Conservation (phyloP, 2,113 vertebrate species). For the Bos indicus region DNA sequence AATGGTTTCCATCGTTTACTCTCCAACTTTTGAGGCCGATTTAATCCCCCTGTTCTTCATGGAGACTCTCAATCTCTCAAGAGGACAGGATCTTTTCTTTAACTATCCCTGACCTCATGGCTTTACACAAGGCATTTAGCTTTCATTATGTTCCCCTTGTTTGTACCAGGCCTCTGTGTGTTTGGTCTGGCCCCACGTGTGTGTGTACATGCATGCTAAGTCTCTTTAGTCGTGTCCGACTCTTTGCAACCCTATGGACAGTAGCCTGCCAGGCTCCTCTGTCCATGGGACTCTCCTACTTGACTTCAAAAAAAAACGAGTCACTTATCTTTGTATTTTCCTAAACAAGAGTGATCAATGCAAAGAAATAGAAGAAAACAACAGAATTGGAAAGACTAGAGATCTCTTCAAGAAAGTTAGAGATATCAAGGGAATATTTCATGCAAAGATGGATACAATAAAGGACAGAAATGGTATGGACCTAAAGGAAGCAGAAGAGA, state of each 20-base stretch:
- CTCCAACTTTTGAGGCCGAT: neutral
- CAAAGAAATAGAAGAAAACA: neutral
- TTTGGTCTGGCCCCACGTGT: fast-evolving
- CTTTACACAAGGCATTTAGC: neutral
- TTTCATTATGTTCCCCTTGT: neutral
- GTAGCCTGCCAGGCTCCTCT: neutral
- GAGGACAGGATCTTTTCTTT: neutral
- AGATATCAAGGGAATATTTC: neutral
- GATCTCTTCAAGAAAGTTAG: neutral
- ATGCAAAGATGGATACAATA: neutral
- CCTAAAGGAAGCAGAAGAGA: neutral
- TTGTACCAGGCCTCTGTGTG: neutral
- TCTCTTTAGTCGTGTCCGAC: fast-evolving
- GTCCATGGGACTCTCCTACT: neutral
- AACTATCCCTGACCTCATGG: neutral
- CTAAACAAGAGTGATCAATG: neutral
- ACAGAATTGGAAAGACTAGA: neutral
- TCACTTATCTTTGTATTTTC: neutral
- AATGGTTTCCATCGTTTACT: neutral
- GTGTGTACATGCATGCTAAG: neutral
- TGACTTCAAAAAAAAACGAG: neutral
- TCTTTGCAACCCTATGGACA: neutral
- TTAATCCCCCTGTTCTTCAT: neutral
- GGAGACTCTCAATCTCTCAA: neutral
- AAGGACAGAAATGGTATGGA: neutral